Evolutionary conservation across 2,113 vertebrate genomes (phyloP).

Genomic region (Theristicus caerulescens): DNA sequence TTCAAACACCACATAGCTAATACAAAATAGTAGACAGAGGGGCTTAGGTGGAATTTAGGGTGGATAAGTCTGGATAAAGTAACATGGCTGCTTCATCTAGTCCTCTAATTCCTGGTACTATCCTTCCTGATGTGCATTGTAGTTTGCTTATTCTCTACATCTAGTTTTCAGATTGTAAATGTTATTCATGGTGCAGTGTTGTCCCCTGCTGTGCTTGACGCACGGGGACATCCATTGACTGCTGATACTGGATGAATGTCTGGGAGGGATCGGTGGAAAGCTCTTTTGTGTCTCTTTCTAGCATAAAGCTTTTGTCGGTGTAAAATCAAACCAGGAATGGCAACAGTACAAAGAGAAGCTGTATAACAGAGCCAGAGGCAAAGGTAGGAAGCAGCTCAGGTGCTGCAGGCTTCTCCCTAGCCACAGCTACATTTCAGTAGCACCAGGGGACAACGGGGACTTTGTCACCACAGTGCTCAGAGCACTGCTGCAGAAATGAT

Average conservation of each 20-base stretch:
- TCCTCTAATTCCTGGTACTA: not conserved
- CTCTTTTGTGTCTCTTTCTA: not conserved
- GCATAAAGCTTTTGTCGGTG: not conserved
- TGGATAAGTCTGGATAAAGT: not conserved
- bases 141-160: not conserved
- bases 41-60: not conserved
- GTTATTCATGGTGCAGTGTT: not conserved
- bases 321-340: not conserved
- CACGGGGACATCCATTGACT: not conserved
- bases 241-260: not conserved
- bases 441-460: not conserved
- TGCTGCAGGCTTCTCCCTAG: not conserved
- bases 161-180: not conserved
- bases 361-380: not conserved
- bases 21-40: not conserved
- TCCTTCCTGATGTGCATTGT: fast-evolving
- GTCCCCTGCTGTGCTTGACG: not conserved
- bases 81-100: not conserved
- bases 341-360: not conserved
- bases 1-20: not conserved
- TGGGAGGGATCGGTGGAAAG: not conserved
- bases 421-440: not conserved
- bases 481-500: not conserved
- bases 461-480: not conserved
- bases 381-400: not conserved